Evolutionary conservation across 2,888 invertebrate genomes (phyloP), one percentile per base, ranked within the genome.

Genomic region (Flabesymbios commensalis): DNA sequence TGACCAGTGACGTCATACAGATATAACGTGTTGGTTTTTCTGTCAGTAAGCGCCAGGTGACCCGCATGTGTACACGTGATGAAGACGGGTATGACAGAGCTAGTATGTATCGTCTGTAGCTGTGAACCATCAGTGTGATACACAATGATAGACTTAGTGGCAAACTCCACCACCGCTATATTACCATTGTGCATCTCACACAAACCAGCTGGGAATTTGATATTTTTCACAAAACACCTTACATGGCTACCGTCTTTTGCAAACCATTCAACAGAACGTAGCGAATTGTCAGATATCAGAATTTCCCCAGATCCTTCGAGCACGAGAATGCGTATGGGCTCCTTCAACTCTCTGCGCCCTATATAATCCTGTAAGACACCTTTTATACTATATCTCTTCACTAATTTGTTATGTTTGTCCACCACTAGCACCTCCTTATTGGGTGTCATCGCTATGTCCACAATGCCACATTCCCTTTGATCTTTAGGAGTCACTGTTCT

Each of bases 341-440:
- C 60, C 32, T 51, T 57, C 17, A 66, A 33, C 7, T 49, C 24
- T 7, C 51, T 51, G 19, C 39, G 33, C 7, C 63, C 58, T 14
- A 66, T 36, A 36, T 54, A 55, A 28, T 26, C 49, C 24, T 41
- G 28, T 17, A 66, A 51, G 19, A 19, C n/a, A 7, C 66, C 66
- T 17, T 61, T 39, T 4, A n/a, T 26, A 53, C 55, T 57, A 32
- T 48, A 66, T 57, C 60, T 33, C 24, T 66, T 66, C 28, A 66
- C 48, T 28, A 55, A 36, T 42, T 61, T 63, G 56, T 64, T 66
- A 55, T 57, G 52, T 54, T 59, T 57, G 36, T 66, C 66, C n/a
- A 57, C 60, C 5, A 66, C 56, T 17, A 62, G 4, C 19, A 59
- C 17, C 2, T 59, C 48, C 3, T 45, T 43, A 17, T 57, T 39